Conservation (phyloP, 2,797 vertebrate species). For the Melopsittacus undulatus region DNA sequence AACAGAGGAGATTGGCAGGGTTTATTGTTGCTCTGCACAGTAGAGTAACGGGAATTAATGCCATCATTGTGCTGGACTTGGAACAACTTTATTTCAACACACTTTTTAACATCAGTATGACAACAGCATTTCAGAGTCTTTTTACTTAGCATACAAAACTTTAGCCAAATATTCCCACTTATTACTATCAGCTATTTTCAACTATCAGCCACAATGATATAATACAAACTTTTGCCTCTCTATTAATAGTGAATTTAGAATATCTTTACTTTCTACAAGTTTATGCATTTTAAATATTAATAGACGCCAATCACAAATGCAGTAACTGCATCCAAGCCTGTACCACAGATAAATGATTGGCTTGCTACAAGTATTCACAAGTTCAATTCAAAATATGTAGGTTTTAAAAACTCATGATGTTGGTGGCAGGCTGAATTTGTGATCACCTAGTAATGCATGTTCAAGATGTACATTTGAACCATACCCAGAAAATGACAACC, state of each 20-base stretch:
- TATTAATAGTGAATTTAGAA: not conserved
- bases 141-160: not conserved
- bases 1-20: conserved; percentile 40
- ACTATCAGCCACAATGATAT: not conserved
- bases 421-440: not conserved
- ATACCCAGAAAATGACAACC: not conserved
- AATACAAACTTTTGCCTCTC: not conserved
- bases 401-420: not conserved
- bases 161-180: not conserved
- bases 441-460: not conserved
- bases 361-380: not conserved
- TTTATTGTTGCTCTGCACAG: conserved; percentile 47
- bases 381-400: not conserved
- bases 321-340: not conserved
- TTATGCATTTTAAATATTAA: not conserved
- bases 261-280: not conserved
- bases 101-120: not conserved
- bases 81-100: conserved; percentile 48
- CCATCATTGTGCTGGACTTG: not conserved
- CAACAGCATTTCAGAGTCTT: not conserved
- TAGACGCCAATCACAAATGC: not conserved
- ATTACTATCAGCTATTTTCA: not conserved
- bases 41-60: conserved; percentile 29
- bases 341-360: not conserved
- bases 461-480: not conserved